Evolutionary conservation across 2,888 invertebrate species (phyloP).

Genomic region (Dicyrtoma fusca): DNA sequence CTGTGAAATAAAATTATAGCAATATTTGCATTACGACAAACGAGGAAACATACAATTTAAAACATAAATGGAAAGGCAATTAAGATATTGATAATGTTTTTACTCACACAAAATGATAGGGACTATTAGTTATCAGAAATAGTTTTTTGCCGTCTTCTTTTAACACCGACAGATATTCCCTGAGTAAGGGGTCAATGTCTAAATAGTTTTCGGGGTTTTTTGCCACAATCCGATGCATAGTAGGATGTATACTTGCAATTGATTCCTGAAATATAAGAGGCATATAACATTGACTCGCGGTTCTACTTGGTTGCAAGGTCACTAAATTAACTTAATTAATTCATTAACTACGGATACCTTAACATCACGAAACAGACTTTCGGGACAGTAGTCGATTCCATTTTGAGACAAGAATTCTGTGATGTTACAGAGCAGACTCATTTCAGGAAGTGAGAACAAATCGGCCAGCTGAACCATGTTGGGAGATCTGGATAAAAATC

Average conservation of each 20-base stretch:
- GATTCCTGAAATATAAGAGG: constrained; percentile 70
- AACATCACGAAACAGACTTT: constrained; percentile 92
- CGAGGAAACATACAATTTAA: too few species aligned
- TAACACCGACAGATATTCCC: constrained; percentile 75
- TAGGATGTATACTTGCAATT: constrained; percentile 82
- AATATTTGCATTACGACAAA: too few species aligned
- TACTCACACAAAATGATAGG: constrained; percentile 90
- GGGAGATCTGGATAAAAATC: constrained; percentile 55
- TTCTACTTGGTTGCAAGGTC: background rate
- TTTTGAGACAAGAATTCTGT: constrained; percentile 89
- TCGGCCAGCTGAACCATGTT: constrained; percentile 94
- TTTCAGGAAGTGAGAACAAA: constrained; percentile 95
- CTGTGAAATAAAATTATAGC: constrained; percentile 65
- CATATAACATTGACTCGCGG: background rate
- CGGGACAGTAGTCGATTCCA: constrained; percentile 91
- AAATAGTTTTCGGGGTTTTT: constrained; percentile 79
- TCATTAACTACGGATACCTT: constrained; percentile 66
- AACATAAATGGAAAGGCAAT: too few species aligned
- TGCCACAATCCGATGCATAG: constrained; percentile 87
- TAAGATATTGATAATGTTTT: too few species aligned
- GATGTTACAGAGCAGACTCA: constrained; percentile 89
- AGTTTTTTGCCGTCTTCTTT: constrained; percentile 78
- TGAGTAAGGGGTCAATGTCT: constrained; percentile 73
- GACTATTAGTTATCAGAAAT: constrained; percentile 96
- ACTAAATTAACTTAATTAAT: background rate